These are phyloP conservation scores for Holocentrus rufus DNA, from an alignment of 2,797 vertebrate species.

Conservation along the genomic window DNA sequence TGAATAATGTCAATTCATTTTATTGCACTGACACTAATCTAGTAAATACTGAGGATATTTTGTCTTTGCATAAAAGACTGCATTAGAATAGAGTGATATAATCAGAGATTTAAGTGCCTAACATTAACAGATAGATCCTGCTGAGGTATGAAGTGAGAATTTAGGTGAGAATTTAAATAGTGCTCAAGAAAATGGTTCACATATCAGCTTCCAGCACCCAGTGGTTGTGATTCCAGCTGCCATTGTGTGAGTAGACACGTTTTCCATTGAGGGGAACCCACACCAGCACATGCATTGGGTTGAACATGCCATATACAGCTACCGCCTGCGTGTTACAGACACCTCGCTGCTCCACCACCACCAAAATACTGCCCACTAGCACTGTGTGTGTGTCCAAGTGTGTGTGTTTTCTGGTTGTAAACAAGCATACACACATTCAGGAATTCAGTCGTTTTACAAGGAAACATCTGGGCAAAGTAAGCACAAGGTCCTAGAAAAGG, in stretches of 20 bases:
- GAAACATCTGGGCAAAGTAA: slow-evolving; percentile 44
- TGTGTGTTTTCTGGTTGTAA: background rate
- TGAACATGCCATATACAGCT: background rate
- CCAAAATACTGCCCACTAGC: slow-evolving; percentile 21
- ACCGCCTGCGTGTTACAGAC: background rate
- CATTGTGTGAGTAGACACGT: background rate
- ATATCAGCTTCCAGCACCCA: slow-evolving; percentile 25
- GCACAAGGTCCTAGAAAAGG: slow-evolving; percentile 25
- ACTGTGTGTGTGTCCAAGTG: slow-evolving; percentile 10
- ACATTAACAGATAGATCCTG: too few species aligned
- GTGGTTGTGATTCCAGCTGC: slow-evolving; percentile 26
- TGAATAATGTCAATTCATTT: too few species aligned
- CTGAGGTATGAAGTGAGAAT: too few species aligned
- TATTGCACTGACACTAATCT: too few species aligned
- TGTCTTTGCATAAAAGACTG: too few species aligned
- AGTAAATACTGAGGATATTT: too few species aligned
- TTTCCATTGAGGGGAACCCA: slow-evolving; percentile 1
- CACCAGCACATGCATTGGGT: slow-evolving; percentile 19
- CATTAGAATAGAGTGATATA: too few species aligned
- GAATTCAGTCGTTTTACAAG: slow-evolving; percentile 39
- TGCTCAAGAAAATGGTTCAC: background rate
- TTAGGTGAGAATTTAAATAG: background rate
- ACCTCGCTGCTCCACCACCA: slow-evolving; percentile 19
- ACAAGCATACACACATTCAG: slow-evolving; percentile 47
- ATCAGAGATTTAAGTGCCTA: too few species aligned